Conservation (phyloP, 2,113 vertebrate genomes). For the Corydoras maculifer region DNA sequence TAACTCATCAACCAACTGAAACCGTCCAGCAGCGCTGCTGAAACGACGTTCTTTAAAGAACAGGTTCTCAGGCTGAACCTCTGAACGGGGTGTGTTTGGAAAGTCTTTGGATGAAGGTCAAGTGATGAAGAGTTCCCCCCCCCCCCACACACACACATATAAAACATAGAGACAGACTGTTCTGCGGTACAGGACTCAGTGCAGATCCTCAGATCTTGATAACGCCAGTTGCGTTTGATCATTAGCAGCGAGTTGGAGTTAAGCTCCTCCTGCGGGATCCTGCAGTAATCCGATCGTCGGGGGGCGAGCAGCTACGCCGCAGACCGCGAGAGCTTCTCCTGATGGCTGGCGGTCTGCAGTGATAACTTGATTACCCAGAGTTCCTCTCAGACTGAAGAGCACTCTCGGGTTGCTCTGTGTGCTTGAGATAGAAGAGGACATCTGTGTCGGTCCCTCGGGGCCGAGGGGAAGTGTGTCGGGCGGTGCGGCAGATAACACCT, state of each 20-base stretch:
- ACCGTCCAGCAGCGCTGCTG: too few species aligned
- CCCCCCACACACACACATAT: too few species aligned
- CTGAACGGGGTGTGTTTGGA: too few species aligned
- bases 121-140: too few species aligned
- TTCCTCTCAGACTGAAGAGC: slow-evolving; percentile 11
- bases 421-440: slow-evolving; percentile 53
- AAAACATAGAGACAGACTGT: too few species aligned
- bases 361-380: slow-evolving; percentile 31
- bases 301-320: not conserved
- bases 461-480: slow-evolving; percentile 56
- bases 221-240: slow-evolving; percentile 18
- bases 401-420: slow-evolving; percentile 24
- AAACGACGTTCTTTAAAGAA: too few species aligned
- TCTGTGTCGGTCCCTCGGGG: slow-evolving; percentile 37
- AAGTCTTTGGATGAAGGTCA: too few species aligned
- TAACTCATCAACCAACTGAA: too few species aligned
- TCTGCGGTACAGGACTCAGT: too few species aligned
- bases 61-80: too few species aligned
- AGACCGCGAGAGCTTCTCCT: slow-evolving; percentile 10
- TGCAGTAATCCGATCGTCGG: slow-evolving; percentile 14
- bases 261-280: slow-evolving; percentile 5
- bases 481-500: slow-evolving; percentile 62
- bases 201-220: slow-evolving; percentile 9
- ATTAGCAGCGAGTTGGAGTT: slow-evolving; percentile 20
- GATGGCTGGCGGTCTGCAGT: slow-evolving; percentile 4